Evolutionary conservation across 2,113 vertebrate species (phyloP).

Genomic region (Emydocephalus ijimae): DNA sequence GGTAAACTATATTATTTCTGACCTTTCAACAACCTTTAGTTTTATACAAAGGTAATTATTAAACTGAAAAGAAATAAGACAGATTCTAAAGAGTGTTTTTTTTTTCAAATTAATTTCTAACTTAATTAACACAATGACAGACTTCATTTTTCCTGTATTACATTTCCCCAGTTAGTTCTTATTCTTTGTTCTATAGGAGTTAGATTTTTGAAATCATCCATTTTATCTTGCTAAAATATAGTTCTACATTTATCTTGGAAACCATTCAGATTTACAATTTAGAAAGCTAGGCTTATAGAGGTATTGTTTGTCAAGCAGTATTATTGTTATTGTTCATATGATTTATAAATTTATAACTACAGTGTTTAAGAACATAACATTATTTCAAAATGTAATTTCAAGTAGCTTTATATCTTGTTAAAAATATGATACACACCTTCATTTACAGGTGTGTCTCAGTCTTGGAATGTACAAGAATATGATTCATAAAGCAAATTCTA

Average conservation of each 20-base stretch:
- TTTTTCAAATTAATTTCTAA: slow-evolving; percentile 31
- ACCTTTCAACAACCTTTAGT: slow-evolving; percentile 15
- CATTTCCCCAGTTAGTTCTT: not conserved
- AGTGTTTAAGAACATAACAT: not conserved
- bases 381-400: not conserved
- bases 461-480: slow-evolving; percentile 15
- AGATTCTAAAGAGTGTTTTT: slow-evolving; percentile 2
- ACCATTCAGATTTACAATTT: not conserved
- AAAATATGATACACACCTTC: slow-evolving; percentile 3
- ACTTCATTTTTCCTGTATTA: slow-evolving; percentile 16
- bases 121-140: slow-evolving; percentile 20
- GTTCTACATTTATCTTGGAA: slow-evolving; percentile 2
- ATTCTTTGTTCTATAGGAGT: not conserved
- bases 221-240: not conserved
- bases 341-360: not conserved
- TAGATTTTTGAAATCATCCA: not conserved
- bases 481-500: not conserved
- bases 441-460: not conserved
- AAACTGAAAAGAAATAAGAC: slow-evolving; percentile 7
- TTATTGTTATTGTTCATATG: not conserved
- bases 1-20: not conserved
- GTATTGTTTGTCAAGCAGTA: not conserved
- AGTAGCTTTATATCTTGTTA: not conserved
- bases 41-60: slow-evolving; percentile 7
- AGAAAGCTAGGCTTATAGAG: not conserved